phyloP scores from a whole-genome alignment of 2,113 vertebrate species.

The Gulo gulo region DNA sequence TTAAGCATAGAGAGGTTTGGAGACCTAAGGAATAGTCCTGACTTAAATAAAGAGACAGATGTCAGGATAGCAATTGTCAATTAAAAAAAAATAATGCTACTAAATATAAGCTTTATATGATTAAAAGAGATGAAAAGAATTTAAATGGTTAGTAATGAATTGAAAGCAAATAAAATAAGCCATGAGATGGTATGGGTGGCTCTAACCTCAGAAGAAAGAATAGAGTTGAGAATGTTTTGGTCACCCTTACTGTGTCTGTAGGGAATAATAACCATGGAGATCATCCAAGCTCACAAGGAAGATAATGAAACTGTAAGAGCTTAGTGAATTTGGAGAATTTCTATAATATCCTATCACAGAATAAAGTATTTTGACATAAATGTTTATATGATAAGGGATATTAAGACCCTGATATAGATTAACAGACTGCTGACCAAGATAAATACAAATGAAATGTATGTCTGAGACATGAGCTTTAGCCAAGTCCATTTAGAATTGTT shows the following conservation, averaged over 20 bases:
- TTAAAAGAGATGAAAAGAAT: neutral
- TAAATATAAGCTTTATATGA: neutral
- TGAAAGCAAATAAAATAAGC: neutral
- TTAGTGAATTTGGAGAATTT: neutral
- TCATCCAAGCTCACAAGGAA: neutral
- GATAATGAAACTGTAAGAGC: neutral
- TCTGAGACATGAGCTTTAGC: neutral
- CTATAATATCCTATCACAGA: neutral
- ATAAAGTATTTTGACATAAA: neutral
- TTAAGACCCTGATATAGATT: neutral
- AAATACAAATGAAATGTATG: neutral
- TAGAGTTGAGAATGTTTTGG: neutral
- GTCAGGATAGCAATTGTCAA: neutral
- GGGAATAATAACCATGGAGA: neutral
- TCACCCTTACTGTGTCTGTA: neutral
- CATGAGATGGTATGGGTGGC: too few species aligned
- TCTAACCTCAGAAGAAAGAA: neutral
- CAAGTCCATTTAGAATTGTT: neutral
- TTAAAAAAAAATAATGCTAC: neutral
- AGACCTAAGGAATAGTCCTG: neutral
- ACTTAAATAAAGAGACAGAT: neutral
- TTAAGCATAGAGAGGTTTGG: neutral
- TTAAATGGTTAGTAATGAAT: neutral
- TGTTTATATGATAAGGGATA: neutral
- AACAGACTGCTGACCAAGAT: neutral